Base-by-base conservation (phyloP, 2,888 invertebrate genomes). In the Odontocolon sp. region DNA sequence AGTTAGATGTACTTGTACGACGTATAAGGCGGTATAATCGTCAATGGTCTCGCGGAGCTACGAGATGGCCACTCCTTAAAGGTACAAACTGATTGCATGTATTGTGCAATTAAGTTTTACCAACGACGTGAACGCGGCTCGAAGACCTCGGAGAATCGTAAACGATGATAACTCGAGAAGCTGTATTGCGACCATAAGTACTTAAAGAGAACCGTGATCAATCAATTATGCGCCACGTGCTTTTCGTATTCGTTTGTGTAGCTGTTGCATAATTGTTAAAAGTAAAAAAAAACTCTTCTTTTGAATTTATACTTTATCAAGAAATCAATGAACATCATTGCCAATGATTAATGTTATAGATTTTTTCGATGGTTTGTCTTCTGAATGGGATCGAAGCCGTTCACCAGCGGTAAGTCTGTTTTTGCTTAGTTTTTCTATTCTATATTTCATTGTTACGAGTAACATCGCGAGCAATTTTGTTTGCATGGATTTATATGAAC, bases 21-120 rank as follows among this genome's bases (percentile, higher is more conserved):
- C 47, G 42, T 66, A 54, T 57, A 57, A 33, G 52, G 59, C 50
- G 57, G 33, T 75, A n/a, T n/a, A 70, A 74, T 71, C 61, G 63
- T 71, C 67, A 70, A 67, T 71, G 52, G 36, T 57, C 23, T 23
- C 33, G n/a, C 18, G 23, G 52, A 33, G 72, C 69, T 23, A 26
- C 52, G 40, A 21, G 52, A 61, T 57, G 33, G 76, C 79, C 73
- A 70, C 81, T 80, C 81, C 79, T 73, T 73, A 77, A 73, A 78
- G 61, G 70, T 69, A 78, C 74, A 57, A 80, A 70, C 72, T 77
- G 61, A 70, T 79, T 70, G 74, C 71, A 38, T 45, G 23, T 42
- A 77, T 83, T 80, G 77, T 74, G 80, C 81, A 82, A 84, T 59
- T 47, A 57, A 50, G 42, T 45, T 75, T 69, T 72, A 9, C 31